phyloP scores from a whole-genome alignment of 2,888 invertebrate species.

The Linnaemya vulpina region DNA sequence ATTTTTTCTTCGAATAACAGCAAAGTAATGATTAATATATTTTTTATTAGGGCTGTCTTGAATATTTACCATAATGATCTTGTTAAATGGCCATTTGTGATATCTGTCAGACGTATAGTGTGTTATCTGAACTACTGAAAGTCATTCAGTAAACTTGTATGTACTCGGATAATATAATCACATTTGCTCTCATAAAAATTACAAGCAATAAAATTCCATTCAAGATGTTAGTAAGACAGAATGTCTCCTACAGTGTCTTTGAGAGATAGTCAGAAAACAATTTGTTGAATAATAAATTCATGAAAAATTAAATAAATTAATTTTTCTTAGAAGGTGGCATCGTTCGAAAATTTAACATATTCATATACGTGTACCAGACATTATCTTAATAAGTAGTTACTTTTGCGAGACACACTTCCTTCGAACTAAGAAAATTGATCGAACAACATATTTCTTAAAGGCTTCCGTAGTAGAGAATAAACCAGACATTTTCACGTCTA shows the following conservation, averaged over 20 bases:
- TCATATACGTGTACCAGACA: too few relatives aligned
- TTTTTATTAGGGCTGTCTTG: slow-evolving; percentile 4
- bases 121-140: slow-evolving; percentile 26
- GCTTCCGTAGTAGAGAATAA: not conserved
- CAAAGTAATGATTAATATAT: slow-evolving; percentile 78
- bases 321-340: too few relatives aligned
- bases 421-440: not conserved
- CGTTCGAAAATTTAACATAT: too few relatives aligned
- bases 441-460: not conserved
- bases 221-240: not conserved
- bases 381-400: not conserved
- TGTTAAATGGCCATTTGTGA: slow-evolving; percentile 20
- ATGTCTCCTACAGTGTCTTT: too few relatives aligned
- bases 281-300: too few relatives aligned
- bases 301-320: too few relatives aligned
- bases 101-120: slow-evolving; percentile 53
- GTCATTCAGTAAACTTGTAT: not conserved
- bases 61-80: slow-evolving; percentile 72
- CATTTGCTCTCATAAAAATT: too few relatives aligned
- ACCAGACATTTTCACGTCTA: not conserved
- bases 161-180: not conserved
- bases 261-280: too few relatives aligned
- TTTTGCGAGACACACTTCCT: not conserved
- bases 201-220: not conserved
- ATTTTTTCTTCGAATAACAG: slow-evolving; percentile 73